Evolutionary conservation across 2,797 vertebrate species (phyloP), one percentile per base, ranked within the genome.

Genomic region (Monodelphis domestica): DNA sequence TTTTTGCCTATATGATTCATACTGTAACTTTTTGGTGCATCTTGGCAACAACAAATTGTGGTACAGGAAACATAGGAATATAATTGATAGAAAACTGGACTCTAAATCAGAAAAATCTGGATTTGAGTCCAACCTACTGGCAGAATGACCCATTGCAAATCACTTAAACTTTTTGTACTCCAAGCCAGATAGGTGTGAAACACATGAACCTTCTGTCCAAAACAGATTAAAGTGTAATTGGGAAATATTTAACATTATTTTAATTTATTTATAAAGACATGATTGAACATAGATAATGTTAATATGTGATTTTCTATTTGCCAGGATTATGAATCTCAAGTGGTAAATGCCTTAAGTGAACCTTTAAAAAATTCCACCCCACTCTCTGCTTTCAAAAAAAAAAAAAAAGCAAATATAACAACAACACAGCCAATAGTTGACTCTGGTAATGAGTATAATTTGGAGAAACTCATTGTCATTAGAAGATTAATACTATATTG

Each of bases 1-100:
- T 59, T 92, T 93, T 89, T 94, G 91, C 50, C 54, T n/a, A 90
- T 52, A 54, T 95, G 94, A 96, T 90, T 94, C 90, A 90, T 92
- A 90, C 56, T 54, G 0, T 91, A 94, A 91, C 55, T 53, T 38
- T 87, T 78, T 88, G 2, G 55, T 90, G 0, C 78, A 53, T 94
- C 33, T 53, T 87, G 59, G 33, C 54, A 70, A 52, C 53, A 88
- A 30, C 11, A 45, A 87, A 5, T 29, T 54, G n/a, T 63, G 33
- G 59, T 33, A 7, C 70, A 57, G 9, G n/a, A 84, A 84, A 21
- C 24, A n/a, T 78, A 17, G 10, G 9, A 84, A 38, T 26, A 3
- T 1, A 45, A 24, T 84, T 84, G 38, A 84, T 84, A 84, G 70
- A 45, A 84, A 45, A 38, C 9, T 45, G 21, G 38, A 45, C 50